Evolutionary conservation across 64 coral and sea anemone species (phyloP), one percentile per base, ranked within the genome.

Genomic region (Montipora efflorescens): DNA sequence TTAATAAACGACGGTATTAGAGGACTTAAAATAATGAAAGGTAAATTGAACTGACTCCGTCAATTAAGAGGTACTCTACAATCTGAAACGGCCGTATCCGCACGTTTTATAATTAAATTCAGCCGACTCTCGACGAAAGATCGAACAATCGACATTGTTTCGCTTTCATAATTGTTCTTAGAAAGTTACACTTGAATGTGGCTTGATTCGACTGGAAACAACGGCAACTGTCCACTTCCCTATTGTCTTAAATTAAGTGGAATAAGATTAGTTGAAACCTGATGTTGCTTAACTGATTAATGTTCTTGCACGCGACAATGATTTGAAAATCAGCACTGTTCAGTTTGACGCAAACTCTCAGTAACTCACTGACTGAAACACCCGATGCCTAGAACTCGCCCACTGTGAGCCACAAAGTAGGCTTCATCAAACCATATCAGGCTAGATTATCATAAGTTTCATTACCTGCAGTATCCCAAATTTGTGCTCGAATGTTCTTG

Each of bases 401-500:
- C 36, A 36, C 36, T 36, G 36, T 36, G 36, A 36, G 36, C 36
- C 36, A 36, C 36, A 36, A 36, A 36, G 36, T 36, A 36, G 36
- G 36, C 36, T 36, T 36, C 1, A 36, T 36, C 36, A 36, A 36
- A 36, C 36, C 36, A 36, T 36, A 36, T 36, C 36, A 36, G 36
- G 36, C 36, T 36, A 36, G 36, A 36, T 36, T 36, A 8, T 47
- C 22, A 45, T 64, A 67, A 49, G 2, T 36, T 43, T 3, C 70
- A 66, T 86, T 89, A 94, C 98, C 98, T 94, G 98, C 98, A 15
- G 98, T 99, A 47, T 99, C 98, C 98, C 98, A 99, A n/a, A 99
- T 95, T 76, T 99, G 98, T 51, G 98, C 98, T 36, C 98, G 95
- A 70, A 99, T 90, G 47, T 67, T 96, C 48, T 96, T 99, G 19